Base-by-base conservation (phyloP, 64 coral and sea anemone species). In the Montipora cactus region DNA sequence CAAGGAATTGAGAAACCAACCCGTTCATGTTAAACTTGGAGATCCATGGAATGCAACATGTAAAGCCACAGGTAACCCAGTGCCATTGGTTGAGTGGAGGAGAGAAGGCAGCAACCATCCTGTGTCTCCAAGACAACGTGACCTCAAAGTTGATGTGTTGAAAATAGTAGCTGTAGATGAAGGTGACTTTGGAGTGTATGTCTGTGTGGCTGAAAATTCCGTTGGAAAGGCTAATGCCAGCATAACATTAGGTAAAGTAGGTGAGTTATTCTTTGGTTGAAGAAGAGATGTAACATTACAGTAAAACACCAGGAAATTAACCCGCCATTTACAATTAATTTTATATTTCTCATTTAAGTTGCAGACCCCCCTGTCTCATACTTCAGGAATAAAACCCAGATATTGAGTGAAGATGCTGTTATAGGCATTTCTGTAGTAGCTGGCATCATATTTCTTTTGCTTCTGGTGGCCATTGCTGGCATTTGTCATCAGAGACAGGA, bases 1-100 rank as follows among this genome's bases (percentile, higher is more conserved):
- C 52, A 89, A 61, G 16, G 87, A 71, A 21, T 1, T 64, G 15
- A 22, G 44, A 18, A 22, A 23, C 3, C 59, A 15, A 75, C 25
- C 47, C 53, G 13, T 44, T 22, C 70, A 0, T 4, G 82, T 86
- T 1, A 49, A 86, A 5, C 49, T 96, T 22, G 95, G 92, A 2
- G 6, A 75, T 25, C 11, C 92, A 5, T 52, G 89, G 16, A 51
- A 91, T 16, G 81, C 72, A 62, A 81, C 47, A 7, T 97, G 96
- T 67, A 50, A 73, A 49, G 92, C 93, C 22, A 88, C 77, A 78
- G 96, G 96, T 15, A 97, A 95, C 85, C 96, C 96, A 49, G 18
- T 44, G 5, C 96, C 96, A 59, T 8, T 7, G 74, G 59, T 97
- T 13, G 83, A 95, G 66, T 97, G 96, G 96, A 55, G 55, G 21